These are phyloP conservation scores for Corbicula japonica DNA, from an alignment of 2,888 invertebrate genomes.

Conservation along the genomic window DNA sequence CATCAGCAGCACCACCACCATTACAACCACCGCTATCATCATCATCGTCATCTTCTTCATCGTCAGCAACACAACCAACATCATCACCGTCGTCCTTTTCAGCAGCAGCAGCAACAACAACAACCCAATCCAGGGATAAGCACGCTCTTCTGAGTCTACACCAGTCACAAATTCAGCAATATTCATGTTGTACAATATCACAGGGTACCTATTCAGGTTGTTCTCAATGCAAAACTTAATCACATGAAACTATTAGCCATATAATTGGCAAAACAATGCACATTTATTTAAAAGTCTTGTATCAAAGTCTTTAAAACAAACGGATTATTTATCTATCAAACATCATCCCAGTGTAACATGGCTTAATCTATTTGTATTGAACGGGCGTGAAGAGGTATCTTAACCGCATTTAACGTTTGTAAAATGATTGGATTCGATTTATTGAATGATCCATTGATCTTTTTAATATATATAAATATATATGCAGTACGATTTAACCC, in stretches of 20 bases:
- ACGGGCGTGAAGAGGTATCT: constrained; percentile 23
- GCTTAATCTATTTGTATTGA: constrained; percentile 35
- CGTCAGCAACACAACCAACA: neutral
- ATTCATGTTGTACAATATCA: no score
- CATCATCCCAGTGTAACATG: constrained; percentile 25
- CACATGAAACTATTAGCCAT: constrained; percentile 11
- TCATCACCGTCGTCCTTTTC: neutral
- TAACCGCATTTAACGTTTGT: constrained; percentile 18
- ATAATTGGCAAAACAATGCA: constrained; percentile 35
- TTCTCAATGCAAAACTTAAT: no score
- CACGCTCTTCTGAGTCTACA: neutral
- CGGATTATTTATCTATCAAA: constrained; percentile 39
- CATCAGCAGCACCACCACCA: neutral
- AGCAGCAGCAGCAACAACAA: neutral
- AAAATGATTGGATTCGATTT: constrained; percentile 21
- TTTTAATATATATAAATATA: neutral
- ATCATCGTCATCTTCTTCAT: neutral
- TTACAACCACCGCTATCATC: neutral
- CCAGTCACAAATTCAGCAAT: neutral
- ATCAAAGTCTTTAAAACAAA: constrained; percentile 45
- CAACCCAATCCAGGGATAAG: neutral
- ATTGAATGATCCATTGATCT: constrained; percentile 29
- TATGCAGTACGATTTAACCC: constrained; percentile 3
- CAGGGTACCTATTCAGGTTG: no score
- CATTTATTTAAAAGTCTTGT: constrained; percentile 24